Conservation (phyloP, 2,113 vertebrate genomes). For the Strix aluco region DNA sequence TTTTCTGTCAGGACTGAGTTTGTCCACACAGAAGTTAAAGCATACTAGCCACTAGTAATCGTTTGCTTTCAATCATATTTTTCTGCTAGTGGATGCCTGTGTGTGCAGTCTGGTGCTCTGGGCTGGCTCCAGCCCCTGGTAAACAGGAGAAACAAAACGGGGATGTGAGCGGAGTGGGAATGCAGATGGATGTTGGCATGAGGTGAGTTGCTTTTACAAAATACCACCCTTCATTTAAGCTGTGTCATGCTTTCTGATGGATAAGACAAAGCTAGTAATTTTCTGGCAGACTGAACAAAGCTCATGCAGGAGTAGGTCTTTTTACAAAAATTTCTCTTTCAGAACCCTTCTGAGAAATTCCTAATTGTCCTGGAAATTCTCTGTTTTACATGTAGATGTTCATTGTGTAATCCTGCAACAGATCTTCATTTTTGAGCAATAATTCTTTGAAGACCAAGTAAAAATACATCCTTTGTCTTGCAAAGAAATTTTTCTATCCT, state of each 20-base stretch:
- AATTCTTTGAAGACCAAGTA: background rate
- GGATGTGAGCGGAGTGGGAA: background rate
- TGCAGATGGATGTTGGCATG: background rate
- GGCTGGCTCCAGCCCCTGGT: background rate
- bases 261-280: background rate
- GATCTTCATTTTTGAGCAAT: background rate
- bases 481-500: background rate
- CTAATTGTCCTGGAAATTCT: background rate
- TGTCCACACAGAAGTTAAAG: background rate
- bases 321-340: background rate
- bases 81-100: background rate
- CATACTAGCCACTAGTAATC: background rate
- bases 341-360: background rate
- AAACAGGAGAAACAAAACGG: background rate
- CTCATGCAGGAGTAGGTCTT: background rate
- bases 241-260: background rate
- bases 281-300: background rate
- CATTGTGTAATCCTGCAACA: background rate
- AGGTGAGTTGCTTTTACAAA: background rate
- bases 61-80: background rate
- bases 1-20: background rate
- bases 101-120: background rate
- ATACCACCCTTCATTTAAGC: background rate
- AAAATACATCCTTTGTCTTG: background rate
- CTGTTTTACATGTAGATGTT: background rate